Percentiles rank a stretch among this genome's conserved stretches.
phyloP scores from a whole-genome alignment of 1,140 invertebrate genomes.

The Trinorchestia longiramus region DNA sequence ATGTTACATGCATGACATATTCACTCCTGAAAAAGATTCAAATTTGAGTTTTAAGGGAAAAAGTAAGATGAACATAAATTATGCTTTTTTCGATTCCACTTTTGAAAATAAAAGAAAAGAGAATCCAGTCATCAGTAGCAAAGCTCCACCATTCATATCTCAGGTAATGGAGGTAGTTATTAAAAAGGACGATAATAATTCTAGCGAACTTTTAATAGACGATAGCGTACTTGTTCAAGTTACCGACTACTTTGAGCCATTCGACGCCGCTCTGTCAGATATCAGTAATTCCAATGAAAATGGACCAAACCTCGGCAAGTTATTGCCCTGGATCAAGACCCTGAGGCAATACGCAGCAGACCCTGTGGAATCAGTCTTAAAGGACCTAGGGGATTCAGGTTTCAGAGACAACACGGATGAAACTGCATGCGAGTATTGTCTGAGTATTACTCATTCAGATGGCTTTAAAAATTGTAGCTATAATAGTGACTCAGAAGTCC shows the following conservation, averaged over 20 bases:
- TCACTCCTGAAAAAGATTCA: neutral
- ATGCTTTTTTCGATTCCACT: neutral
- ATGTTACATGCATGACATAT: neutral
- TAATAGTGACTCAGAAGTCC: neutral
- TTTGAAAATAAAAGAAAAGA: neutral
- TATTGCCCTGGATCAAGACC: constrained; percentile 10
- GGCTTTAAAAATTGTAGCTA: neutral
- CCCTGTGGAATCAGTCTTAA: neutral
- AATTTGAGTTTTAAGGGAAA: neutral
- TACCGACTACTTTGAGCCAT: constrained; percentile 26
- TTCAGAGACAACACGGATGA: neutral
- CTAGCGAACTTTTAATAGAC: neutral
- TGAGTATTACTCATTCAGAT: neutral
- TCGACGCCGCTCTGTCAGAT: constrained; percentile 21
- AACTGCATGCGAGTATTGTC: neutral
- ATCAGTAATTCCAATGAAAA: neutral
- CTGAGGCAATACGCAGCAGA: constrained; percentile 5
- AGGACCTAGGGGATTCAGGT: neutral
- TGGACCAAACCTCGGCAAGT: constrained; percentile 20
- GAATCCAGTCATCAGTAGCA: neutral
- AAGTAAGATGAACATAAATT: neutral
- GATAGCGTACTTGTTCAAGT: neutral
- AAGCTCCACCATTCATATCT: neutral
- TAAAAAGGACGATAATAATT: neutral
- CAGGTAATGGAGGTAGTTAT: neutral